Percentiles rank a stretch among this genome's conserved stretches.
Evolutionary conservation across 1,140 invertebrate species (phyloP).

Genomic region (Drosophila melanica): DNA sequence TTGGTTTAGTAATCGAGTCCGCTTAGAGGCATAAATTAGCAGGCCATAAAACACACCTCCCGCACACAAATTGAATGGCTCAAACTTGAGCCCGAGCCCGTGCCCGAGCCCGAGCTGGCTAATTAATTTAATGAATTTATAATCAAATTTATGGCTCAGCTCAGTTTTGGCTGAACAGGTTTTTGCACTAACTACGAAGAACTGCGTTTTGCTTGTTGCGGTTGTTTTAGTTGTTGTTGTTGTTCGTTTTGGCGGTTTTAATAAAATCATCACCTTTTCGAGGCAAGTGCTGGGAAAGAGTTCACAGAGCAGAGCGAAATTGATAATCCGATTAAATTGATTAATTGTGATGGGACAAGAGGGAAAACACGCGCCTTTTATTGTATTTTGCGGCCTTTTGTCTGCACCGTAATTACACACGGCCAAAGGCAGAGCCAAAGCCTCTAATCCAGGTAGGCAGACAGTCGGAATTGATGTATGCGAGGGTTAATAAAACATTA

Average conservation of each 20-base stretch:
- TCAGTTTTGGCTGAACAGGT: conserved; percentile 33
- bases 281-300: conserved; percentile 27
- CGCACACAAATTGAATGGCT: conserved; percentile 13
- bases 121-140: conserved; percentile 63
- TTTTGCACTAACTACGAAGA: conserved; percentile 25
- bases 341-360: conserved; percentile 52
- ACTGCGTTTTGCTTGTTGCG: conserved; percentile 11
- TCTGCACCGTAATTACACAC: conserved; percentile 16
- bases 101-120: conserved; percentile 13
- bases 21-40: conserved; percentile 58
- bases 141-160: conserved; percentile 31
- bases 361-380: conserved; percentile 53
- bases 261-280: conserved; percentile 72
- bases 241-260: conserved; percentile 27
- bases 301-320: conserved; percentile 26
- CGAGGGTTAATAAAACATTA: conserved; percentile 44
- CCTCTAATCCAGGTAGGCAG: background rate
- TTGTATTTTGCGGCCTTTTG: conserved; percentile 14
- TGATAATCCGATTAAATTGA: conserved; percentile 71
- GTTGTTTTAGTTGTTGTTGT: too few relatives aligned
- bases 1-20: conserved; percentile 44
- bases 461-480: conserved; percentile 10
- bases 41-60: conserved; percentile 49
- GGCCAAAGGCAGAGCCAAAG: background rate
- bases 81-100: conserved; percentile 6